phyloP scores from a whole-genome alignment of 2,888 invertebrate species.

The Liodrosophila aerea region DNA sequence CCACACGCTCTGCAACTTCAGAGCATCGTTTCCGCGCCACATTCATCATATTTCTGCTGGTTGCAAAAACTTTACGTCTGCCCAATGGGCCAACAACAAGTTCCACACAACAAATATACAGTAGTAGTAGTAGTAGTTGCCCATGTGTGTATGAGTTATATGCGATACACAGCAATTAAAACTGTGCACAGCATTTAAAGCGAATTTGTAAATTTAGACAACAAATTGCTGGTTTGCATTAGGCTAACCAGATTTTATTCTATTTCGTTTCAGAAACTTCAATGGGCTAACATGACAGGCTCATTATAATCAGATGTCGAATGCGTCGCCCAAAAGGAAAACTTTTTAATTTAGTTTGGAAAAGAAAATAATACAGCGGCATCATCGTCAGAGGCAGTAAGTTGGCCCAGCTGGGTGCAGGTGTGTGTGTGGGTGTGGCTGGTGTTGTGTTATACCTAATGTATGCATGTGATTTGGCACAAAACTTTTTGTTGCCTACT shows the following conservation, averaged over 20 bases:
- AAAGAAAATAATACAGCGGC: slow-evolving; percentile 61
- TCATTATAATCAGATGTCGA: slow-evolving; percentile 52
- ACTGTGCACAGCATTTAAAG: slow-evolving; percentile 26
- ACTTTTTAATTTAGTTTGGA: slow-evolving; percentile 69
- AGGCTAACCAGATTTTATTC: not conserved
- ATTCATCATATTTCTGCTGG: slow-evolving; percentile 57
- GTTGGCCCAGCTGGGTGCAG: not conserved
- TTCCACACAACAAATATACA: slow-evolving; percentile 30
- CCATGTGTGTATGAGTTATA: slow-evolving; percentile 10
- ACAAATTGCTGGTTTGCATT: slow-evolving; percentile 29
- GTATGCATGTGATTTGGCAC: slow-evolving; percentile 58
- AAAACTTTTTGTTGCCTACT: slow-evolving; percentile 63
- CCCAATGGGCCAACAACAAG: slow-evolving; percentile 37
- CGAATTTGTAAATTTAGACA: slow-evolving; percentile 34
- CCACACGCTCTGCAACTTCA: slow-evolving; percentile 33
- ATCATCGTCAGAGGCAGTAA: slow-evolving; percentile 27
- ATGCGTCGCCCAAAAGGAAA: slow-evolving; percentile 25
- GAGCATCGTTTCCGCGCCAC: slow-evolving; percentile 44
- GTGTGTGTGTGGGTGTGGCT: not conserved
- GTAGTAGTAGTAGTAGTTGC: not conserved
- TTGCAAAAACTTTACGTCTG: slow-evolving; percentile 30
- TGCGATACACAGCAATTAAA: slow-evolving; percentile 42
- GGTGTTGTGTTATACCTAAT: slow-evolving; percentile 30
- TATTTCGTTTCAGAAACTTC: slow-evolving; percentile 7
- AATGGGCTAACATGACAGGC: slow-evolving; percentile 56